These are phyloP conservation scores for Orthosia incerta DNA, from an alignment of 2,888 invertebrate species.

Conservation along the genomic window DNA sequence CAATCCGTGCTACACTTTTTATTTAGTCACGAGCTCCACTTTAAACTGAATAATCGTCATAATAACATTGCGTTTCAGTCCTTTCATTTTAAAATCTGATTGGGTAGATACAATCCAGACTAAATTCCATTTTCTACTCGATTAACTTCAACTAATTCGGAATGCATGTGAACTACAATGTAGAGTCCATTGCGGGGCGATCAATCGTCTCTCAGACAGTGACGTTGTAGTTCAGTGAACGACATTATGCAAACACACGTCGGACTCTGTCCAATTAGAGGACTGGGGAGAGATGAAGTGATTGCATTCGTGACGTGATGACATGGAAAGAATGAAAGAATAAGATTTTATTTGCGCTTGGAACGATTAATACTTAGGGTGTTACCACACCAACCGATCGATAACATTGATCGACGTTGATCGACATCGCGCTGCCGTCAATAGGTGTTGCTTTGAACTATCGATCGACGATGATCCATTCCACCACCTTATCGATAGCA, in stretches of 20 bases:
- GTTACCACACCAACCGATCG: too few species aligned
- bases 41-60: too few species aligned
- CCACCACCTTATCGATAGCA: too few species aligned
- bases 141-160: conserved; percentile 25
- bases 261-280: conserved; percentile 17
- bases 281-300: background rate
- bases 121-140: background rate
- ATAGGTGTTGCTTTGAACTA: too few species aligned
- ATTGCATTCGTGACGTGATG: background rate
- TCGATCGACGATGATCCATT: too few species aligned
- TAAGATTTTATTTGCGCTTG: too few species aligned
- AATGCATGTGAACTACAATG: conserved; percentile 22
- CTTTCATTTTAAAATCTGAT: background rate
- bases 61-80: background rate
- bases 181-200: conserved; percentile 43
- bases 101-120: background rate
- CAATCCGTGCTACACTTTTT: too few species aligned
- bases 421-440: too few species aligned
- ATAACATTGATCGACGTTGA: too few species aligned
- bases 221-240: conserved; percentile 47
- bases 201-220: conserved; percentile 58
- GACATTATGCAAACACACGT: conserved; percentile 56
- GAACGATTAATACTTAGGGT: too few species aligned
- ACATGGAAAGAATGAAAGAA: too few species aligned
- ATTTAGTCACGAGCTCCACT: too few species aligned